A percentile compares a stretch with the other conserved stretches of the same genome.
Conservation (phyloP, 2,113 vertebrate species). For the Platysternon megacephalum region DNA sequence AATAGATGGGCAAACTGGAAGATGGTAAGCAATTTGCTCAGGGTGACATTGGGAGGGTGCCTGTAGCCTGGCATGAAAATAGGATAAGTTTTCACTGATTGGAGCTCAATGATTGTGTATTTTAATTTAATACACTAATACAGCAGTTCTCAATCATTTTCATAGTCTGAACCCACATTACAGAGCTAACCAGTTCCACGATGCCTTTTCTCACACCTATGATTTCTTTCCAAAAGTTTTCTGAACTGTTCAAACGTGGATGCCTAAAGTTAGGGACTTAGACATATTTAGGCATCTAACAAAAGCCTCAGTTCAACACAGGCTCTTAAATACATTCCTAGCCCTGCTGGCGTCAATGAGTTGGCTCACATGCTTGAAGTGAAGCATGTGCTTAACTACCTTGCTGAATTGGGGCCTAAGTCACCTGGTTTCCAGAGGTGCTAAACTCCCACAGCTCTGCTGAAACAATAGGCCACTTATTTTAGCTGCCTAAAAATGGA, state of each 20-base stretch:
- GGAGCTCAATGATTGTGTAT: background rate
- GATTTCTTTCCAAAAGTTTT: background rate
- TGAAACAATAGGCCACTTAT: background rate
- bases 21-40: fast-evolving
- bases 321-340: background rate
- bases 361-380: background rate
- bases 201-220: background rate
- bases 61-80: background rate
- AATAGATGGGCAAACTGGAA: background rate
- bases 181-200: background rate
- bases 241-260: background rate
- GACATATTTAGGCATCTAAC: background rate
- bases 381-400: background rate
- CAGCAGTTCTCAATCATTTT: background rate
- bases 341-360: background rate
- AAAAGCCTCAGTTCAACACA: background rate
- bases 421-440: background rate
- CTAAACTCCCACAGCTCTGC: fast-evolving
- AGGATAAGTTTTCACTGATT: background rate
- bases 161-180: fast-evolving
- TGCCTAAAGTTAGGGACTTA: background rate
- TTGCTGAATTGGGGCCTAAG: background rate
- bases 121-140: background rate
- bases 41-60: background rate
- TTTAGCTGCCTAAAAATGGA: background rate